Conservation (phyloP, 2,797 vertebrate genomes). For the Leucoraja ocellata region DNA sequence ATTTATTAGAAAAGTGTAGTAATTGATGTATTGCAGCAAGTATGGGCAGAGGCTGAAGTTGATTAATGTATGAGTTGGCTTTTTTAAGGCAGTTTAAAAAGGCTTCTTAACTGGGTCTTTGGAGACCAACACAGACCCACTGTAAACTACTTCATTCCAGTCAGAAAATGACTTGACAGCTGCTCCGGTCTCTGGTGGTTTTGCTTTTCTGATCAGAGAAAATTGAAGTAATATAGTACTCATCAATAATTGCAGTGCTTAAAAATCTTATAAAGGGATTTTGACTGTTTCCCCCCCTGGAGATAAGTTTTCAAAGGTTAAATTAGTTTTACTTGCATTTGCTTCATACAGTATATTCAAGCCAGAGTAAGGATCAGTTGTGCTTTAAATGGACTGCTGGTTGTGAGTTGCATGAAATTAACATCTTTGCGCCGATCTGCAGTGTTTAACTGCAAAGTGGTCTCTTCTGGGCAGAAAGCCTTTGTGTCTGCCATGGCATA, state of each 20-base stretch:
- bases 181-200: constrained; percentile 63
- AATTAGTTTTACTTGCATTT: constrained; percentile 67
- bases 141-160: constrained; percentile 64
- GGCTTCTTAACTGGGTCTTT: constrained; percentile 71
- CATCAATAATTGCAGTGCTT: constrained; percentile 71
- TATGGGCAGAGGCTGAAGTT: constrained; percentile 65
- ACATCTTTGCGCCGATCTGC: constrained; percentile 43
- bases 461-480: constrained; percentile 28
- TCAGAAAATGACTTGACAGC: constrained; percentile 70
- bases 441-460: constrained; percentile 33
- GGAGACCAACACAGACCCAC: constrained; percentile 63
- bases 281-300: constrained; percentile 57
- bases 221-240: constrained; percentile 65
- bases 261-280: constrained; percentile 71
- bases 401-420: constrained; percentile 52
- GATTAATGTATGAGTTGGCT: constrained; percentile 80
- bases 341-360: constrained; percentile 52
- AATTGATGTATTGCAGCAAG: constrained; percentile 78
- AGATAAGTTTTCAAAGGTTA: constrained; percentile 69
- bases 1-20: constrained; percentile 77
- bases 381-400: constrained; percentile 60
- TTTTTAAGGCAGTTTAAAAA: constrained; percentile 73
- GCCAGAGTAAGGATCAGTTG: constrained; percentile 56
- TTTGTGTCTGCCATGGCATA: constrained; percentile 26
- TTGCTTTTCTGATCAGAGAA: constrained; percentile 62